Evolutionary conservation across 2,797 vertebrate species (phyloP), one percentile per base, ranked within the genome.

Genomic region (Microcaecilia unicolor): DNA sequence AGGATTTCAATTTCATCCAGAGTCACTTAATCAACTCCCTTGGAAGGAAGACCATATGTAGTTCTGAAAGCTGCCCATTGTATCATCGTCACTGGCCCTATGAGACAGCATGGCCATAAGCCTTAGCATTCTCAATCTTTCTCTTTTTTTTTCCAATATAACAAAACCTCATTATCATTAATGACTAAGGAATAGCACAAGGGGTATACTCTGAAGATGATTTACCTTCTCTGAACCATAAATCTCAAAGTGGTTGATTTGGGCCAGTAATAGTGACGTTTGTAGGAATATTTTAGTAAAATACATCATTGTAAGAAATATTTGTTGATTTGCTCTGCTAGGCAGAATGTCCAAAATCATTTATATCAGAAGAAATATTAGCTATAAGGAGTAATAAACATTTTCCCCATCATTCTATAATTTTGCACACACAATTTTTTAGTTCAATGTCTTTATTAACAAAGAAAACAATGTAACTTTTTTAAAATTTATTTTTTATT

Each of bases 1-100:
- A 82, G 81, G 80, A 84, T 85, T 85, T 84, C 81, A 80, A 84
- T 86, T 84, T 84, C 84, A 85, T 85, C 84, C 81, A 80, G 83
- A 84, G 78, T 80, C 67, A 42, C 80, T 84, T 82, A 86, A 86
- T 84, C 84, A 83, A 78, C 72, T 82, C 76, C 71, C 73, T 77
- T 41, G 37, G 73, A 84, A 83, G 77, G 78, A 81, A 83, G 80
- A 81, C 76, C 81, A 80, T 78, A 77, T 80, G 80, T 67, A 76
- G 70, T 47, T 64, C 69, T 84, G 73, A 81, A 76, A 78, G 78
- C 73, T 61, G 28, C 65, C 60, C 74, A 79, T 76, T 80, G 78
- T 82, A 61, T 64, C 71, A 64, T 71, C 70, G 73, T 81, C 60
- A 47, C 72, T 34, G 70, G 78, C 77, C 70, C 73, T 74, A 64